Percentiles rank a stretch among this genome's conserved stretches.
These are phyloP conservation scores for Bryconaethiops microstoma DNA, from an alignment of 2,797 vertebrate species.

Conservation along the genomic window DNA sequence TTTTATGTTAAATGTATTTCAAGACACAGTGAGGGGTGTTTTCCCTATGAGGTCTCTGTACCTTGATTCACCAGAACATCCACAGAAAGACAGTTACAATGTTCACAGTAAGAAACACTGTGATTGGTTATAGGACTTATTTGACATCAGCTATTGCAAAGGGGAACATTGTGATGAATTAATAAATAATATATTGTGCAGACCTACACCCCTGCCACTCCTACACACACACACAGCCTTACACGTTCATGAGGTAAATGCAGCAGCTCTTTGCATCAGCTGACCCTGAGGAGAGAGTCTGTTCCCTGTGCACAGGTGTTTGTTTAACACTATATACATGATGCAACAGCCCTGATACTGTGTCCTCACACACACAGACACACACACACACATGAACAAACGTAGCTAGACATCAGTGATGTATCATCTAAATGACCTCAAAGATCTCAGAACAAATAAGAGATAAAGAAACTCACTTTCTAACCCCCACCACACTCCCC, in stretches of 20 bases:
- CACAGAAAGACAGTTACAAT: not conserved
- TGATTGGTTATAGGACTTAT: not conserved
- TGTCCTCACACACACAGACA: constrained; percentile 51
- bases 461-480: constrained; percentile 26
- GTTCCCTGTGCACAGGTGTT: constrained; percentile 72
- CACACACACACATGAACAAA: constrained; percentile 15
- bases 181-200: not conserved
- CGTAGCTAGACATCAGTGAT: not conserved
- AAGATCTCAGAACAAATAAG: constrained; percentile 38
- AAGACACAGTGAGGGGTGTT: too few species aligned
- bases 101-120: not conserved
- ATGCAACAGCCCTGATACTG: constrained; percentile 69
- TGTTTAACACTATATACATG: constrained; percentile 81
- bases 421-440: constrained; percentile 31
- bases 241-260: constrained; percentile 66
- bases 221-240: constrained; percentile 36
- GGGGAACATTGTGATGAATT: not conserved
- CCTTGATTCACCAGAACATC: not conserved
- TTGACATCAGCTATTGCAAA: not conserved
- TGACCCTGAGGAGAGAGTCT: constrained; percentile 77
- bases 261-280: constrained; percentile 80
- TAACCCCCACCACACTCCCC: not conserved
- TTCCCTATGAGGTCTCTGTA: too few species aligned
- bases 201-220: constrained; percentile 3
- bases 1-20: too few species aligned